Base-by-base conservation (phyloP, 2,888 invertebrate genomes). In the Phortica magna region DNA sequence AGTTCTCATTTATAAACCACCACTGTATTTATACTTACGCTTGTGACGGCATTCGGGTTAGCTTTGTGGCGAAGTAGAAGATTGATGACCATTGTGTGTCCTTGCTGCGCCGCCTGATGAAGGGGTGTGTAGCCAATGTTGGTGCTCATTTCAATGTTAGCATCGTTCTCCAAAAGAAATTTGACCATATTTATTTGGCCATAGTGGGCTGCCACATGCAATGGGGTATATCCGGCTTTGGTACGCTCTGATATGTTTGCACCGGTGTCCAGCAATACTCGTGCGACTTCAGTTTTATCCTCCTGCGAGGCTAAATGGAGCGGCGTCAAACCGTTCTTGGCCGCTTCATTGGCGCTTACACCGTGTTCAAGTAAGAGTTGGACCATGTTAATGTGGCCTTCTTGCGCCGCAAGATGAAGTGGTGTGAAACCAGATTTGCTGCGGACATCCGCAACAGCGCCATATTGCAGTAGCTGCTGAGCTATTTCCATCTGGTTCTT, bases 401-500 rank as follows among this genome's bases (percentile, higher is more conserved):
- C 99, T 89, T 97, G 96, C 0, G 98, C 95, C 76, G 98, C 98
- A 92, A 99, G 94, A 93, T 99, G 99, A 64, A 96, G 89, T n/a
- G 98, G 98, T 4, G 98, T 97, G 92, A 99, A 99, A 0, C 99
- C 99, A 42, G 98, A 98, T 91, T 98, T 98, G 2, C 98, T 97
- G 87, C 97, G 95, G 0, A 98, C 95, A 87, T 97, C 96, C 22
- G 98, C 98, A 83, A 93, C 93, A 89, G 90, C 89, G 91, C 97
- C 96, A 91, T 97, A 98, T 93, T 98, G 98, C 82, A 99, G 93
- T 75, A 99, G 93, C 57, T 97, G 96, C 80, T 97, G 97, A 14
- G 98, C 98, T 86, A 98, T 98, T 88, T 99, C 98, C 93, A 98
- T 97, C 94, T 98, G 98, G 93, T 99, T 99, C 93, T 99, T 98